Evolutionary conservation across 2,888 invertebrate genomes (phyloP).

Genomic region (Euproctis similis): DNA sequence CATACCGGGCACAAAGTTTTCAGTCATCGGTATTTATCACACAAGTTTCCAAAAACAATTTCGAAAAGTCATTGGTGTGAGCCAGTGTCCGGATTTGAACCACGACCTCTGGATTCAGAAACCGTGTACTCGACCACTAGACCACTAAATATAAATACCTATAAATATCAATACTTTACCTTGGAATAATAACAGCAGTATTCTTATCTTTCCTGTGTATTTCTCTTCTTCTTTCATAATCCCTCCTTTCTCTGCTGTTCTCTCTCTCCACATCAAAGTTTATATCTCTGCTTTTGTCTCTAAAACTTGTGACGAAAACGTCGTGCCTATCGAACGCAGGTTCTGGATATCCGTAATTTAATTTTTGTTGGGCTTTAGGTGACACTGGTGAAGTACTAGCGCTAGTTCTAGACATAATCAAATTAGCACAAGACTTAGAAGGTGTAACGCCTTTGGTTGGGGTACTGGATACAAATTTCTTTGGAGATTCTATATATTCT

Average conservation of each 20-base stretch:
- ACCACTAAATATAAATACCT: too few relatives aligned
- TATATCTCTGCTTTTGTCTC: slow-evolving; percentile 52
- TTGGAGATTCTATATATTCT: slow-evolving; percentile 13
- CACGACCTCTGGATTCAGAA: too few relatives aligned
- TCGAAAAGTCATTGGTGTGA: too few relatives aligned
- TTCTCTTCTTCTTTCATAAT: slow-evolving; percentile 34
- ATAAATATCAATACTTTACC: too few relatives aligned
- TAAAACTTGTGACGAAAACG: slow-evolving; percentile 60
- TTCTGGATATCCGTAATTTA: slow-evolving; percentile 65
- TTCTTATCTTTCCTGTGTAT: slow-evolving; percentile 50
- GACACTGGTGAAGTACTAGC: slow-evolving; percentile 53
- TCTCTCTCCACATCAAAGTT: slow-evolving; percentile 41
- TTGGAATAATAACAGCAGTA: slow-evolving; percentile 69
- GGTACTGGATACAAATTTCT: slow-evolving; percentile 53
- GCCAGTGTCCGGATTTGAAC: too few relatives aligned
- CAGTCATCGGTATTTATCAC: too few relatives aligned
- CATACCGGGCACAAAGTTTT: too few relatives aligned
- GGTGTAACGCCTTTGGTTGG: slow-evolving; percentile 60
- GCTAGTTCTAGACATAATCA: slow-evolving; percentile 32
- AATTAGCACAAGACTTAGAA: slow-evolving; percentile 70
- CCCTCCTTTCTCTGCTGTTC: slow-evolving; percentile 48
- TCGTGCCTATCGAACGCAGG: slow-evolving; percentile 47
- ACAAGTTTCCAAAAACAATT: too few relatives aligned
- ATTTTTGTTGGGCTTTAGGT: slow-evolving; percentile 75
- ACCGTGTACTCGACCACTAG: too few relatives aligned